A percentile compares a stretch with the other conserved stretches of the same genome.
Evolutionary conservation across 2,113 vertebrate species (phyloP).

Genomic region (Nanorana parkeri): DNA sequence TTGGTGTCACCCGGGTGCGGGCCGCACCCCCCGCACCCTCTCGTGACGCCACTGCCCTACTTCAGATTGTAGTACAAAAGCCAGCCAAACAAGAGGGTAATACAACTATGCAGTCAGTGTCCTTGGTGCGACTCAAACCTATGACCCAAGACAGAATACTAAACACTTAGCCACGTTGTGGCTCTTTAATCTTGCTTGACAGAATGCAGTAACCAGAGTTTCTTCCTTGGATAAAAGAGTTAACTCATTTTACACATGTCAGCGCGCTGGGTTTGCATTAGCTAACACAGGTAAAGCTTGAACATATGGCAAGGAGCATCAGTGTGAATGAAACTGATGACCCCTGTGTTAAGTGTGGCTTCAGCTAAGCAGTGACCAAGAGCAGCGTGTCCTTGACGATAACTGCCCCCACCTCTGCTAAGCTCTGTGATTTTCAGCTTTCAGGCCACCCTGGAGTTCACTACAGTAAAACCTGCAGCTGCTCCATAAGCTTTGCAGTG

Average conservation of each 20-base stretch:
- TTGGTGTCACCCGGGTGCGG: too few species aligned
- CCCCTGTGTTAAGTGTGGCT: background rate
- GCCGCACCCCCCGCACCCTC: too few species aligned
- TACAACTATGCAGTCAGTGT: too few species aligned
- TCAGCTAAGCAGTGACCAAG: background rate
- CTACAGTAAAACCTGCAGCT: background rate
- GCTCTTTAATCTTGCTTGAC: too few species aligned
- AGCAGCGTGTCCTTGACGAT: slow-evolving; percentile 10
- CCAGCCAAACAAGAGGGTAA: too few species aligned
- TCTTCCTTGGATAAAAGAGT: background rate
- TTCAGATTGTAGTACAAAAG: too few species aligned
- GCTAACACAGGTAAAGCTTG: slow-evolving; percentile 9
- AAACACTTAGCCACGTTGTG: too few species aligned
- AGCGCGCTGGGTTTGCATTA: background rate
- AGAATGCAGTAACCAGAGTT: background rate
- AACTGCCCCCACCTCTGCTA: background rate
- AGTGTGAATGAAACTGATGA: slow-evolving; percentile 8
- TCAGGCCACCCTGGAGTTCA: slow-evolving; percentile 26
- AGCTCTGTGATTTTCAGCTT: slow-evolving; percentile 25
- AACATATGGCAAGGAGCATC: slow-evolving; percentile 21
- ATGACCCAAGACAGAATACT: too few species aligned
- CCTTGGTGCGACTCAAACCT: too few species aligned
- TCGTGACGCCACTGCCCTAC: too few species aligned
- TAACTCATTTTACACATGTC: background rate
- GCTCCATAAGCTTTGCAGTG: background rate